A percentile compares a stretch with the other conserved stretches of the same genome.
Evolutionary conservation across 2,113 vertebrate species (phyloP).

Genomic region (Atlantisia rogersi): DNA sequence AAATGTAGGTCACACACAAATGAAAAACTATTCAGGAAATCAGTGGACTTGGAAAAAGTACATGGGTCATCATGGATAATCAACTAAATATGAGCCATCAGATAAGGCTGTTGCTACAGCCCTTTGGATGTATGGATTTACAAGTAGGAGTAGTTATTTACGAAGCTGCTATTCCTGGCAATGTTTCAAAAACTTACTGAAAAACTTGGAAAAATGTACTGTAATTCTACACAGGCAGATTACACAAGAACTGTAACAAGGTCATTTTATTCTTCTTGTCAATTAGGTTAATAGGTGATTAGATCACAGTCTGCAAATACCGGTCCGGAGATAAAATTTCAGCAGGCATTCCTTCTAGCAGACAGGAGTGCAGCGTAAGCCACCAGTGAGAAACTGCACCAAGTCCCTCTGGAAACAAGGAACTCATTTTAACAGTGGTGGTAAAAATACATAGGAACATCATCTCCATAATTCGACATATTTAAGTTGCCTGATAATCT

Average conservation of each 20-base stretch:
- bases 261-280: not conserved
- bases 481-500: not conserved
- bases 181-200: not conserved
- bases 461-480: not conserved
- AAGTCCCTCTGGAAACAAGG: not conserved
- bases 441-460: not conserved
- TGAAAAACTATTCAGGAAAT: not conserved
- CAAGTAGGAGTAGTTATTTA: not conserved
- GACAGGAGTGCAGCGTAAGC: not conserved
- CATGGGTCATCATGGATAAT: not conserved
- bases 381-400: not conserved
- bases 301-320: not conserved
- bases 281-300: not conserved
- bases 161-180: not conserved
- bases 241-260: not conserved
- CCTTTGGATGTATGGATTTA: not conserved
- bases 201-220: not conserved
- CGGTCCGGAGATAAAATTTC: not conserved
- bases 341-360: not conserved
- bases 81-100: not conserved
- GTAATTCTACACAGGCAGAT: not conserved
- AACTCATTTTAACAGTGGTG: not conserved
- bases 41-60: not conserved
- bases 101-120: not conserved
- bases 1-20: not conserved